Evolutionary conservation across 2,888 invertebrate genomes (phyloP).

Genomic region (Hemaris fuciformis): DNA sequence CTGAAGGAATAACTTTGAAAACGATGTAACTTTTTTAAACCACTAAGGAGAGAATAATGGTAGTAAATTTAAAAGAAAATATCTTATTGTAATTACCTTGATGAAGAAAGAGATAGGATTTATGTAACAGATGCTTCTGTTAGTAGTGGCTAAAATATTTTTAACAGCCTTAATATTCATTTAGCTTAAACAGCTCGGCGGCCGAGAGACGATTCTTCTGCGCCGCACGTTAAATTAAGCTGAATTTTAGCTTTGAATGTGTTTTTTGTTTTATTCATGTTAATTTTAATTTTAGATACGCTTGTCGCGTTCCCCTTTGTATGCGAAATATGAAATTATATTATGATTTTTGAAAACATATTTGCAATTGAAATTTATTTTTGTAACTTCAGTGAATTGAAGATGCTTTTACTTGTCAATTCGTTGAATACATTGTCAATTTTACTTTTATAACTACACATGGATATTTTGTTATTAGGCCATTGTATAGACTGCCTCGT

Average conservation of each 20-base stretch:
- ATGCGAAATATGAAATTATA: neutral
- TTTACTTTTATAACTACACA: no score
- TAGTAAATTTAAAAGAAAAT: no score
- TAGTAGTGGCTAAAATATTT: neutral
- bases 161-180: neutral
- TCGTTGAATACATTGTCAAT: neutral
- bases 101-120: neutral
- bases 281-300: slow-evolving; percentile 14
- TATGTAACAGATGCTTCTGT: neutral
- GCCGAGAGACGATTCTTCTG: neutral
- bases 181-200: slow-evolving; percentile 1
- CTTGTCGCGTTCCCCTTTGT: neutral
- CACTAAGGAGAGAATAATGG: no score
- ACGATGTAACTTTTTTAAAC: no score
- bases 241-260: neutral
- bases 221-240: slow-evolving; percentile 6
- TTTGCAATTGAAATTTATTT: slow-evolving; percentile 3
- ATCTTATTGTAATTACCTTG: neutral
- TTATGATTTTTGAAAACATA: neutral
- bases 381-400: neutral
- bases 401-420: neutral
- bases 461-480: no score
- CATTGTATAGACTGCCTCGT: no score
- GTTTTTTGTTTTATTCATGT: neutral
- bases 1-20: no score